Conservation (phyloP, 2,888 invertebrate species). For the Sarcophaga subvicina region DNA sequence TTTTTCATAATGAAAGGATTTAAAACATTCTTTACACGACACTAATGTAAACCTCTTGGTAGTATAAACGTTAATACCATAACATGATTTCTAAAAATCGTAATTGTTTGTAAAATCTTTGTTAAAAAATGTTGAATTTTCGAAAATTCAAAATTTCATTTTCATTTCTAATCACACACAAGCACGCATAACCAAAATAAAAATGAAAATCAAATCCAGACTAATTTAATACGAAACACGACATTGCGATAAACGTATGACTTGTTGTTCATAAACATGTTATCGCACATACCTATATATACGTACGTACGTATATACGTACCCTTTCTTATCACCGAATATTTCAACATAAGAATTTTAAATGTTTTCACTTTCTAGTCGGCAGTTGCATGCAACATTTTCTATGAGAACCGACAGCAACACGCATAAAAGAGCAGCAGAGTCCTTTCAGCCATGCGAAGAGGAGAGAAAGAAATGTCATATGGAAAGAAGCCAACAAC, state of each 20-base stretch:
- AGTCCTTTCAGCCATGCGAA: constrained; percentile 12
- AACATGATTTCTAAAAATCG: too few relatives aligned
- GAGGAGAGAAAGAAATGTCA: not conserved
- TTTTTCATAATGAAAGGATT: too few relatives aligned
- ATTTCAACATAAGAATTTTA: constrained; percentile 47
- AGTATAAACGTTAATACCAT: too few relatives aligned
- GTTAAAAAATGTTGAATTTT: too few relatives aligned
- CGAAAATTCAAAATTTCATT: too few relatives aligned
- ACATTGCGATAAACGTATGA: constrained; percentile 47
- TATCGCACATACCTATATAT: constrained; percentile 20
- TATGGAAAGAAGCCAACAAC: constrained; percentile 18
- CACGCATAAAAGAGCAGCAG: not conserved
- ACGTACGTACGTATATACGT: not conserved
- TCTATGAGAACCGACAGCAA: not conserved
- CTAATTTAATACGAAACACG: constrained; percentile 50
- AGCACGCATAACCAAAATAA: not conserved
- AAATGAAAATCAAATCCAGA: constrained; percentile 18
- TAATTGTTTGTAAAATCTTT: too few relatives aligned
- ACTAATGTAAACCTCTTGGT: too few relatives aligned
- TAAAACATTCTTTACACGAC: too few relatives aligned
- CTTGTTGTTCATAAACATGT: constrained; percentile 42
- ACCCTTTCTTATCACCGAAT: constrained; percentile 50
- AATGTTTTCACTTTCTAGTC: constrained; percentile 62
- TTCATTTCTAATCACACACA: not conserved
- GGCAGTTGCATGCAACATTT: constrained; percentile 46